Evolutionary conservation across 2,797 vertebrate species (phyloP).

Genomic region (Centroberyx gerrardi): DNA sequence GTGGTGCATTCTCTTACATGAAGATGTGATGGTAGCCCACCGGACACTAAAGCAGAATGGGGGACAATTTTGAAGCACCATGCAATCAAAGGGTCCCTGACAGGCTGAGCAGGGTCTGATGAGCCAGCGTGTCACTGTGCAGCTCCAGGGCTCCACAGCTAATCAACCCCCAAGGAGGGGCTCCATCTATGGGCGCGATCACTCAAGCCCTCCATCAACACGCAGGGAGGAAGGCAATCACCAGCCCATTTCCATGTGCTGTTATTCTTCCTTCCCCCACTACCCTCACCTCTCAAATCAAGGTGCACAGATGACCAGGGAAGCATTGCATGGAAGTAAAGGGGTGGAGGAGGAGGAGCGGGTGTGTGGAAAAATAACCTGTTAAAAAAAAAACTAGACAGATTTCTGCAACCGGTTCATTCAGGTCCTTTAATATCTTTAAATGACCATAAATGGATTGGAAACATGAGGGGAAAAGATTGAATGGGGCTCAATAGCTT

Average conservation of each 20-base stretch:
- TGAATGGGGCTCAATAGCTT: constrained; percentile 68
- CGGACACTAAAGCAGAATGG: constrained; percentile 52
- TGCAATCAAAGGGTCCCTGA: constrained; percentile 83
- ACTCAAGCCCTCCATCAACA: constrained; percentile 79
- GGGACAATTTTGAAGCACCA: constrained; percentile 72
- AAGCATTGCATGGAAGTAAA: constrained; percentile 64
- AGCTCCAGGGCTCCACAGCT: constrained; percentile 78
- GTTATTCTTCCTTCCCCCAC: constrained; percentile 55
- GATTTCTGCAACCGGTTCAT: constrained; percentile 29
- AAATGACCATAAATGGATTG: constrained; percentile 68
- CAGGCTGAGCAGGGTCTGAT: constrained; percentile 77
- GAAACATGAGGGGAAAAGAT: constrained; percentile 55
- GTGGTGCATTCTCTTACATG: constrained; percentile 12
- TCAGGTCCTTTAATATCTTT: constrained; percentile 61
- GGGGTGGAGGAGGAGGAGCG: constrained; percentile 28
- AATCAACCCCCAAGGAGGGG: constrained; percentile 85
- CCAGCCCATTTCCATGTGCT: constrained; percentile 78
- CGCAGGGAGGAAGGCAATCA: constrained; percentile 82
- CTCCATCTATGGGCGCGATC: constrained; percentile 66
- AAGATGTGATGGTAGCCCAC: constrained; percentile 41
- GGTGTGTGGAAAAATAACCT: constrained; percentile 51
- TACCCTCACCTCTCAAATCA: constrained; percentile 77
- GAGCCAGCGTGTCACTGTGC: constrained; percentile 77
- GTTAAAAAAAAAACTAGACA: constrained; percentile 24
- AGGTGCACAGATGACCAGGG: constrained; percentile 69